Evolutionary conservation across 2,113 vertebrate species (phyloP).

Genomic region (Platichthys stellatus): DNA sequence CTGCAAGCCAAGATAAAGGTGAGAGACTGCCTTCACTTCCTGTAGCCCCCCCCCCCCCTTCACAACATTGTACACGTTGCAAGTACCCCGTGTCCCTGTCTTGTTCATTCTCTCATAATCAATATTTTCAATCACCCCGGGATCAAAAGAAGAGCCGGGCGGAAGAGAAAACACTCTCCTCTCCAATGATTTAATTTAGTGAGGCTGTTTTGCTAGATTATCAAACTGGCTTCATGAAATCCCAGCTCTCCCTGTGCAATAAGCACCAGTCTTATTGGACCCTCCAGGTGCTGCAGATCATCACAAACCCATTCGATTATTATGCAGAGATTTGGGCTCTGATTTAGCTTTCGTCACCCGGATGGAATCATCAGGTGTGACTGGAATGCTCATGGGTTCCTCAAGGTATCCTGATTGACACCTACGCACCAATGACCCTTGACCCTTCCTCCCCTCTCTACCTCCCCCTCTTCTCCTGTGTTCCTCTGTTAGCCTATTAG

Average conservation of each 20-base stretch:
- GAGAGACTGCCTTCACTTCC: slow-evolving; percentile 13
- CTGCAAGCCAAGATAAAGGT: slow-evolving; percentile 94
- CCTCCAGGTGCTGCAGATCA: slow-evolving; percentile 45
- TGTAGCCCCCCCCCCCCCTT: not conserved
- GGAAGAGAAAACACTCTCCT: slow-evolving; percentile 32
- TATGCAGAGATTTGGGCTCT: slow-evolving; percentile 12
- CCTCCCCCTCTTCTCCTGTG: not conserved
- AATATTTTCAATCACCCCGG: slow-evolving; percentile 53
- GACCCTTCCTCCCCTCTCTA: slow-evolving; percentile 5
- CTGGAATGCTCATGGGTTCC: slow-evolving; percentile 15
- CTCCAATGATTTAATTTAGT: slow-evolving; percentile 45
- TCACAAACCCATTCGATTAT: slow-evolving; percentile 18
- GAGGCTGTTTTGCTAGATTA: slow-evolving; percentile 48
- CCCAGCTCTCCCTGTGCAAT: slow-evolving; percentile 62
- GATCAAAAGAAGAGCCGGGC: slow-evolving; percentile 41
- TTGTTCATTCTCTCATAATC: slow-evolving; percentile 45
- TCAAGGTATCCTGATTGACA: slow-evolving; percentile 19
- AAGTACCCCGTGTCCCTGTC: slow-evolving; percentile 24
- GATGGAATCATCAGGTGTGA: slow-evolving; percentile 33
- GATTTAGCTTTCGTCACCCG: not conserved
- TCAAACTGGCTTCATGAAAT: slow-evolving; percentile 52
- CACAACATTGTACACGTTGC: slow-evolving; percentile 10
- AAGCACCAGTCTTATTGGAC: slow-evolving; percentile 48
- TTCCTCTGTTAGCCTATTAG: slow-evolving; percentile 58
- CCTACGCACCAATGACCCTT: slow-evolving; percentile 24